phyloP scores from a whole-genome alignment of 2,113 vertebrate genomes.

The Charina bottae region DNA sequence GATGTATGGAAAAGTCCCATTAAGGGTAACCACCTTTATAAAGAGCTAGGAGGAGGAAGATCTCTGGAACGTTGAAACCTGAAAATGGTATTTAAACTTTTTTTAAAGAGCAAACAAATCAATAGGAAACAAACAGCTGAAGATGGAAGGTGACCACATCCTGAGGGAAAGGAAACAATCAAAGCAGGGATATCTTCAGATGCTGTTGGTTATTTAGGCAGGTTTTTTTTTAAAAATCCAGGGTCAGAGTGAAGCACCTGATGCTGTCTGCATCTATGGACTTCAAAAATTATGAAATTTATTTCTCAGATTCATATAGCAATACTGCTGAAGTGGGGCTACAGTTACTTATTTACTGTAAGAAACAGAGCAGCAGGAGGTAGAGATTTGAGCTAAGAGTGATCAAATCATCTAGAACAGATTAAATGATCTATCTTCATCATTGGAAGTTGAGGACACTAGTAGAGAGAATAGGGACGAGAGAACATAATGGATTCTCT shows the following conservation, averaged over 20 bases:
- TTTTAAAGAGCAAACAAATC: neutral
- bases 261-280: neutral
- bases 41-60: neutral
- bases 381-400: neutral
- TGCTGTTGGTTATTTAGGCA: neutral
- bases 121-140: neutral
- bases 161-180: neutral
- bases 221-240: too few relatives aligned
- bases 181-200: neutral
- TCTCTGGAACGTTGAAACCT: neutral
- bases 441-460: constrained; percentile 5
- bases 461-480: neutral
- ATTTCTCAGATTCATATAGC: neutral
- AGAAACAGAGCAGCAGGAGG: constrained; percentile 23
- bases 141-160: neutral
- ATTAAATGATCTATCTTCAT: constrained; percentile 32
- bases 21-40: too few relatives aligned
- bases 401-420: neutral
- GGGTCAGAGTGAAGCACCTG: neutral
- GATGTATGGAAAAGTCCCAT: neutral
- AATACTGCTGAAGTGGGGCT: neutral
- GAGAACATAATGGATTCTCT: rapidly evolving
- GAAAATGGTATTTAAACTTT: neutral
- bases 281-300: neutral
- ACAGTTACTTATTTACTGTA: neutral